Conservation (phyloP, 2,888 invertebrate species). For the Melieria picta region DNA sequence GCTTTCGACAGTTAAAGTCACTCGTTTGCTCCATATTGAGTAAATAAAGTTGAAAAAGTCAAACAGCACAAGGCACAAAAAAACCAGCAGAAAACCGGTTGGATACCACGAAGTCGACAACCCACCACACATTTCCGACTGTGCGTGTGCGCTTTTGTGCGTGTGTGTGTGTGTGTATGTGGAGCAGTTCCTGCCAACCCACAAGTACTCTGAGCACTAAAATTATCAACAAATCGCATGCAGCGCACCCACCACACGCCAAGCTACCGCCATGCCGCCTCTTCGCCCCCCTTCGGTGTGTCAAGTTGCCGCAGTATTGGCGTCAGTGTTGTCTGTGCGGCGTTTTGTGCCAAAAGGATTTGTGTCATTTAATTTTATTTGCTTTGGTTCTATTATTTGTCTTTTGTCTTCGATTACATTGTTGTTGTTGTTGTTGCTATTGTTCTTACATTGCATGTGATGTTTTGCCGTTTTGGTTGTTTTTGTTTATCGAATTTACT, state of each 20-base stretch:
- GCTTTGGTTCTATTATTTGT: too few relatives aligned
- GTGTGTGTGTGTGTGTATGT: background rate
- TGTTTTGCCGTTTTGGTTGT: slow-evolving; percentile 3
- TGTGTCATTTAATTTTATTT: background rate
- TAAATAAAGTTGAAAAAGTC: too few relatives aligned
- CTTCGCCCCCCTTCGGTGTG: background rate
- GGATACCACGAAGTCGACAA: too few relatives aligned
- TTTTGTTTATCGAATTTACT: slow-evolving; percentile 17
- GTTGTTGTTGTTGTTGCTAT: slow-evolving; percentile 16
- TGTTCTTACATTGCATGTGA: background rate
- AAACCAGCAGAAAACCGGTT: too few relatives aligned
- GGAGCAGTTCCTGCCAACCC: background rate
- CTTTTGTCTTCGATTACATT: background rate
- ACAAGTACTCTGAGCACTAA: too few relatives aligned
- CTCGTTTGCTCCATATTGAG: too few relatives aligned
- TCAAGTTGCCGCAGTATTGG: background rate
- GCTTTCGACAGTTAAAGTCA: too few relatives aligned
- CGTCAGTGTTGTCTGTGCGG: too few relatives aligned
- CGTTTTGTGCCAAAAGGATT: slow-evolving; percentile 7
- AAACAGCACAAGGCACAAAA: too few relatives aligned
- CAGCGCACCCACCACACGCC: slow-evolving; percentile 9
- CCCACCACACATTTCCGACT: too few relatives aligned
- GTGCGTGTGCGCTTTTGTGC: background rate
- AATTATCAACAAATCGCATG: too few relatives aligned
- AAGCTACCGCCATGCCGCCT: background rate